Percentiles rank a stretch among this genome's conserved stretches.
phyloP scores from a whole-genome alignment of 35 echinoderm and acorn worm genomes.

The Eucidaris tribuloides region DNA sequence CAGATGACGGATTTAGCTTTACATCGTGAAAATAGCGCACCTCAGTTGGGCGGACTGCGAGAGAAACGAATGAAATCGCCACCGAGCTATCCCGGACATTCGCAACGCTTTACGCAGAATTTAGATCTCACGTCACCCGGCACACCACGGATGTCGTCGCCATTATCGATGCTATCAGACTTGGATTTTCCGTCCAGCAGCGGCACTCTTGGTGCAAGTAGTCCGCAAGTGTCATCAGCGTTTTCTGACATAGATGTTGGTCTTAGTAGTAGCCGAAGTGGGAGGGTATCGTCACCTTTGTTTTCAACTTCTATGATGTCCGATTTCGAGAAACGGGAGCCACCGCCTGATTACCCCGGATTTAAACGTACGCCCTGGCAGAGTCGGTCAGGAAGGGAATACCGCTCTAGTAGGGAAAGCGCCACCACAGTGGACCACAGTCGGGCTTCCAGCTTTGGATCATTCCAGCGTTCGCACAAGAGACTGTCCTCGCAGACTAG shows the following conservation, averaged over 20 bases:
- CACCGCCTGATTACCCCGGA: conserved; percentile 1
- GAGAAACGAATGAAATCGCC: conserved; percentile 12
- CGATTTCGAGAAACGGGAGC: background rate
- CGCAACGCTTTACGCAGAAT: conserved; percentile 5
- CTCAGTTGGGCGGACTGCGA: background rate
- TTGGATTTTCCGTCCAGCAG: background rate
- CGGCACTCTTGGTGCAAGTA: background rate
- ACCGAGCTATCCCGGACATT: conserved; percentile 8
- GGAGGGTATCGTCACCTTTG: background rate
- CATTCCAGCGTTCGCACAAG: conserved; percentile 10
- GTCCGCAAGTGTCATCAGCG: background rate
- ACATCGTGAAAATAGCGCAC: conserved; percentile 7
- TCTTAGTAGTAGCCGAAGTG: background rate
- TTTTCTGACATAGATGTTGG: background rate
- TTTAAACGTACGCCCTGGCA: conserved; percentile 20
- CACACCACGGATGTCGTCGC: background rate
- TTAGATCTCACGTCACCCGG: background rate
- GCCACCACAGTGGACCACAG: conserved; percentile 9
- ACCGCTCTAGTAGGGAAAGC: background rate
- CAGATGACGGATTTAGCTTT: background rate
- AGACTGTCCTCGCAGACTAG: conserved; percentile 29
- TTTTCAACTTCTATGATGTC: background rate
- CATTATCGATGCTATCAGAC: background rate
- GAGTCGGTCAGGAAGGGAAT: conserved; percentile 1
- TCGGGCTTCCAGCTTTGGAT: conserved; percentile 17